phyloP scores from a whole-genome alignment of 2,888 invertebrate species.

The Geophilus truncorum region DNA sequence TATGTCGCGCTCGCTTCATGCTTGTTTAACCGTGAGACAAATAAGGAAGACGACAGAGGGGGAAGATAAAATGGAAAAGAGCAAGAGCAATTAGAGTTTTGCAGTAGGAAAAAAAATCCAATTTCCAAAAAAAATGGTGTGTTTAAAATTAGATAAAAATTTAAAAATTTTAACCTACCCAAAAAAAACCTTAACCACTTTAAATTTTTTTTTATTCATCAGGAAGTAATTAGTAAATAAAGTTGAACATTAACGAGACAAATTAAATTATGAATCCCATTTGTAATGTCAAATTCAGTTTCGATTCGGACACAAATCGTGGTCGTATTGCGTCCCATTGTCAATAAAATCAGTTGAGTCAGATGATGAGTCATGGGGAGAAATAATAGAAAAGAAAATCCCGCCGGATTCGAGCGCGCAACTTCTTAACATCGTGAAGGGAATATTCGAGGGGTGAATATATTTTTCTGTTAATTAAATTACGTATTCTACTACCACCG shows the following conservation, averaged over 20 bases:
- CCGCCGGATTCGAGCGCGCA: not conserved
- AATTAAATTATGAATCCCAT: conserved; percentile 18
- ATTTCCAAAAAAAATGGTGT: not conserved
- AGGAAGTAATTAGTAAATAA: not conserved
- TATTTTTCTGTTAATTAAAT: conserved; percentile 6
- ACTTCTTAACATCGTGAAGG: not conserved
- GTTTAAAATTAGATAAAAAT: not conserved
- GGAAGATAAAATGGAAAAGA: not conserved
- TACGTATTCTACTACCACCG: conserved; percentile 11
- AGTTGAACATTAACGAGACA: not conserved
- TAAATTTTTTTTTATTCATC: not conserved
- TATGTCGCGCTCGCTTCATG: not conserved
- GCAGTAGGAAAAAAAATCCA: not conserved
- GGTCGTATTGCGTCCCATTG: not conserved
- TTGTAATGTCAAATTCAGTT: not conserved
- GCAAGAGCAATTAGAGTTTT: not conserved
- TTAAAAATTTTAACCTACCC: not conserved
- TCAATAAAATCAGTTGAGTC: conserved; percentile 13
- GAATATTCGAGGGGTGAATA: not conserved
- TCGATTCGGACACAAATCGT: conserved; percentile 3
- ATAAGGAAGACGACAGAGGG: not conserved
- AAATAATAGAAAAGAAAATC: not conserved
- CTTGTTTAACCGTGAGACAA: conserved; percentile 6
- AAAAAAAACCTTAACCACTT: too few relatives aligned
- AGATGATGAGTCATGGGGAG: not conserved